Evolutionary conservation across 2,888 invertebrate genomes (phyloP), one percentile per base, ranked within the genome.

Genomic region (Sphinx pinastri): DNA sequence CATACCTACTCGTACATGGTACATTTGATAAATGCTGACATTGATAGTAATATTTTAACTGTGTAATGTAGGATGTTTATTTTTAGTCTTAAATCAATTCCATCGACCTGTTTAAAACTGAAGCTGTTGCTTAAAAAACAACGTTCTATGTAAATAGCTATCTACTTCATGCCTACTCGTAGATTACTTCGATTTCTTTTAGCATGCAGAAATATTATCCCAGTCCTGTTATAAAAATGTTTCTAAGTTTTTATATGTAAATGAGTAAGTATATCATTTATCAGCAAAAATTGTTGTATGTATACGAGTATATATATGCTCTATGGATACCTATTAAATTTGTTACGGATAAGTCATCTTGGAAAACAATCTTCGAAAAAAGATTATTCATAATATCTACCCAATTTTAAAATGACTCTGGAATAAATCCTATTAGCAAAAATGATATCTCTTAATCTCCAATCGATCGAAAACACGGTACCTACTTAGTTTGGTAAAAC

Each of bases 11-110:
- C 25, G 25, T 25, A 57, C 47, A 16, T 49, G 14, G 59, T 54
- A 60, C 13, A 69, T 63, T 69, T 69, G 57, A n/a, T 68, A 60
- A 68, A 69, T 60, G 19, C 45, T 38, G 47, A 67, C 49, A 58
- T 70, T 59, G 58, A 71, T 71, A 68, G 38, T 67, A 71, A 72
- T 74, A 69, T 67, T 66, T 71, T 63, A 55, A 68, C 71, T 49
- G 68, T 73, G 70, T 69, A 69, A 68, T 70, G 57, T 71, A 71
- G 71, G 72, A 71, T 75, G 75, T 77, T 75, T 77, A 75, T 71
- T 72, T 75, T 71, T 71, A 25, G 68, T 69, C 70, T 71, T 72
- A 75, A 76, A 70, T 69, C 67, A 72, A 70, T 68, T 71, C 69
- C 71, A 71, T 60, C 67, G 73, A 71, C 60, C 74, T 75, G 75